These are phyloP conservation scores for Sanderia malayensis DNA, from an alignment of 30 jellyfish, hydroid and myxozoan genomes.

Conservation along the genomic window DNA sequence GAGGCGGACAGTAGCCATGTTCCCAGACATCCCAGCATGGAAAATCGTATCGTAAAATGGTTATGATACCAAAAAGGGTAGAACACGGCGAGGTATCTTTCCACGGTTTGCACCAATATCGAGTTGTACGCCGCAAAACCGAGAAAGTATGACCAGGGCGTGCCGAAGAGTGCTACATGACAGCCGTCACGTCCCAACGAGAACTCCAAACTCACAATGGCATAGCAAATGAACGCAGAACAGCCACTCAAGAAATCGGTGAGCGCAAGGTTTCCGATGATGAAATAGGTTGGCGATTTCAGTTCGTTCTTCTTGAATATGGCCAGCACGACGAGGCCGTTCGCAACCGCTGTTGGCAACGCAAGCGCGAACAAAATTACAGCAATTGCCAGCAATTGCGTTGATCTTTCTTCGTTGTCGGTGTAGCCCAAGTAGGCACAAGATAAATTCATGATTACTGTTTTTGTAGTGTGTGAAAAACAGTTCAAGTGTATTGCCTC, in stretches of 20 bases:
- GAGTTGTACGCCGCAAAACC: conserved; percentile 36
- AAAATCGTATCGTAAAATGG: conserved; percentile 6
- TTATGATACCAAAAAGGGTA: conserved; percentile 59
- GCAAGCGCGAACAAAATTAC: conserved; percentile 2
- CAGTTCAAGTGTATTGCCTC: too few relatives aligned
- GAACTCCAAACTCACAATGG: conserved; percentile 18
- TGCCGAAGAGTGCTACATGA: conserved; percentile 44
- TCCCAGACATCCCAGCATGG: conserved; percentile 8
- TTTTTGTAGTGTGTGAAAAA: too few relatives aligned
- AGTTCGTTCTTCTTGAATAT: conserved; percentile 24
- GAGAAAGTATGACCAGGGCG: conserved; percentile 33
- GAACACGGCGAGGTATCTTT: conserved; percentile 49
- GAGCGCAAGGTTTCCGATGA: conserved; percentile 39
- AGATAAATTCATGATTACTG: conserved; percentile 33
- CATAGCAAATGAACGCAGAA: conserved; percentile 27
- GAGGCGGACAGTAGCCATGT: conserved; percentile 30
- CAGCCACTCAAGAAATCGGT: conserved; percentile 50
- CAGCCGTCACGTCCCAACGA: conserved; percentile 43
- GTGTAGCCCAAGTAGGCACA: conserved; percentile 52
- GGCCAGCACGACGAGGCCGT: conserved; percentile 16
- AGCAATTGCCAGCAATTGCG: conserved; percentile 5
- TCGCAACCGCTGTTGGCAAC: conserved; percentile 28
- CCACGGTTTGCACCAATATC: conserved; percentile 38
- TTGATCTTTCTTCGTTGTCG: neutral
- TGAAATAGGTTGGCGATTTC: conserved; percentile 39